phyloP scores from a whole-genome alignment of 2,888 invertebrate species.

The Perizoma affinitatum region DNA sequence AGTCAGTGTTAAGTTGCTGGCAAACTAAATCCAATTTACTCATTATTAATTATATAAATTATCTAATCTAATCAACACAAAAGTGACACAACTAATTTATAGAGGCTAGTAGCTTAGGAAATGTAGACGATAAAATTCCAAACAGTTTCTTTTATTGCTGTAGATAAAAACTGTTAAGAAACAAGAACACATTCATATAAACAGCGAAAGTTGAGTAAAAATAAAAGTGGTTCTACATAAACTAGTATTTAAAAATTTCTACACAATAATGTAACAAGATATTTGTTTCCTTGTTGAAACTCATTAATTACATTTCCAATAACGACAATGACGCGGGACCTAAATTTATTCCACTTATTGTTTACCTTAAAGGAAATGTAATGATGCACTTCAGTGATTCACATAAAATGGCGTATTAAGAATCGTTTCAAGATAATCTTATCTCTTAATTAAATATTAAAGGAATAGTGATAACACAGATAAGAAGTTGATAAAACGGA shows the following conservation, averaged over 20 bases:
- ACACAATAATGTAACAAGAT: no score
- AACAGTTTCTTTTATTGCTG: background rate
- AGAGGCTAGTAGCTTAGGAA: background rate
- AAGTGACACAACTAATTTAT: background rate
- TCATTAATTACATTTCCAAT: slow-evolving; percentile 3
- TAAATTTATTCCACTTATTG: slow-evolving; percentile 13
- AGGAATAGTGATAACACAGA: slow-evolving; percentile 24
- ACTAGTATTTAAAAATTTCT: background rate
- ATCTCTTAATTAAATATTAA: slow-evolving; percentile 24
- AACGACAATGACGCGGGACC: slow-evolving; percentile 13
- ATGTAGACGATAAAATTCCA: slow-evolving; percentile 2
- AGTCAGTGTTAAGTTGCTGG: background rate
- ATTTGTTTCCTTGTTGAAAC: background rate
- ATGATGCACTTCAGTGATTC: slow-evolving; percentile 27
- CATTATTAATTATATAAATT: background rate
- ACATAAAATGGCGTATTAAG: slow-evolving; percentile 12
- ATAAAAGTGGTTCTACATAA: background rate
- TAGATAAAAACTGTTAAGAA: no score
- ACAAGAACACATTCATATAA: background rate
- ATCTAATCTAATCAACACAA: background rate
- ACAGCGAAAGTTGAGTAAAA: background rate
- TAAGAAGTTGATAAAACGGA: slow-evolving; percentile 24
- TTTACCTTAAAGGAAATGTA: slow-evolving; percentile 19
- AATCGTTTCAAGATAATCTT: slow-evolving; percentile 25
- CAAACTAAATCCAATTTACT: background rate